Conservation (phyloP, 2,797 vertebrate genomes). For the Spea hammondii region DNA sequence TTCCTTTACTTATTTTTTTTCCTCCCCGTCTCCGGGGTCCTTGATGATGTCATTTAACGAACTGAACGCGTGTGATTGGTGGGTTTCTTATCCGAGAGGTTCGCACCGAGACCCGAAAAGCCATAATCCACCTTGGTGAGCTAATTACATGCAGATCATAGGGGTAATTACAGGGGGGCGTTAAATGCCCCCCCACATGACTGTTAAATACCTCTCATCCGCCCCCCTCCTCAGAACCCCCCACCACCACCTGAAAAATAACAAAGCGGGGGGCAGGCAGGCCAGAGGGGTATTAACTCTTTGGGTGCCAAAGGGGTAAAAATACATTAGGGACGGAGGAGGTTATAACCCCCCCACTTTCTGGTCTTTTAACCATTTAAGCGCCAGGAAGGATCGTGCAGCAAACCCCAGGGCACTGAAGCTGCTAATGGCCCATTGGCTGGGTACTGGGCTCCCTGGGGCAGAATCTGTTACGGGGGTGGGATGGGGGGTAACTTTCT, state of each 20-base stretch:
- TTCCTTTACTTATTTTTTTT: not conserved
- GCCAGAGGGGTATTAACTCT: not conserved
- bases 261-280: not conserved
- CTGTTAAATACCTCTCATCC: conserved; percentile 44
- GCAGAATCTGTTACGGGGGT: no score
- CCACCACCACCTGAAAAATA: no score
- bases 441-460: no score
- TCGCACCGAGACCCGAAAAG: conserved; percentile 45
- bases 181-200: conserved; percentile 27
- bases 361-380: no score
- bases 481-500: no score
- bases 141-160: conserved; percentile 10
- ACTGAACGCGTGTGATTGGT: not conserved
- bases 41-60: not conserved
- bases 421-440: not conserved
- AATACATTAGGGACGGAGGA: no score
- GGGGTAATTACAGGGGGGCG: conserved; percentile 26
- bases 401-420: not conserved
- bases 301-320: no score
- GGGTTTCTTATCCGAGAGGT: not conserved
- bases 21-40: not conserved
- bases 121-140: conserved; percentile 37
- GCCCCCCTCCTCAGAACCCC: not conserved
- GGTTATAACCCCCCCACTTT: no score
- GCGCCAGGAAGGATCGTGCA: not conserved